Evolutionary conservation across 2,113 vertebrate species (phyloP).

Genomic region (Larimichthys polyactis): DNA sequence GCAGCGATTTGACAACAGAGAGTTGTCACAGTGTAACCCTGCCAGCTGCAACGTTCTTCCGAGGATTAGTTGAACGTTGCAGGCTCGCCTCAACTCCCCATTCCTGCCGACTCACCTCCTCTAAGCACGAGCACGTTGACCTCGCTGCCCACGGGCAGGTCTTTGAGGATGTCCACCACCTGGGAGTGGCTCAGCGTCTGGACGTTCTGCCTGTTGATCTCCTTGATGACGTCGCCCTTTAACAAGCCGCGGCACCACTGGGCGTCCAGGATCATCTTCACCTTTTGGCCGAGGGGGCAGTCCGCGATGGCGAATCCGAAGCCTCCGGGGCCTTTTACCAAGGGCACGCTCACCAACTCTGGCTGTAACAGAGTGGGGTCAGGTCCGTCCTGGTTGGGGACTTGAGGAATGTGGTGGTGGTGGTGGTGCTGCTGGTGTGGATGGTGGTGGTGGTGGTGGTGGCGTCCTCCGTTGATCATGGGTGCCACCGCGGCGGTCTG

Average conservation of each 20-base stretch:
- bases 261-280: constrained; percentile 98
- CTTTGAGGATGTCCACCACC: constrained; percentile 98
- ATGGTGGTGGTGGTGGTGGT: constrained; percentile 63
- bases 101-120: constrained; percentile 88
- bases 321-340: constrained; percentile 96
- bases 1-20: constrained; percentile 25
- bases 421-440: constrained; percentile 55
- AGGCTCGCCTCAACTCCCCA: constrained; percentile 1
- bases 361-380: constrained; percentile 91
- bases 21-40: constrained; percentile 20
- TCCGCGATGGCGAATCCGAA: constrained; percentile 98
- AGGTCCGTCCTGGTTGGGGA: constrained; percentile 78
- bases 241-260: constrained; percentile 97
- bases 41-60: constrained; percentile 35
- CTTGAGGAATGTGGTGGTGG: constrained; percentile 54
- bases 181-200: constrained; percentile 95
- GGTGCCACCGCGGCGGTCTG: constrained; percentile 74
- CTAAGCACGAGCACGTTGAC: constrained; percentile 93
- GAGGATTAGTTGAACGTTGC: constrained; percentile 20
- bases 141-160: constrained; percentile 93
- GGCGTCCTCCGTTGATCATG: constrained; percentile 86
- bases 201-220: constrained; percentile 96
- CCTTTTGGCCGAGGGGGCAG: constrained; percentile 95
- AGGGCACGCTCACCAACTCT: constrained; percentile 91
- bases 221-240: constrained; percentile 97